These are phyloP conservation scores for Siniperca knerii DNA, from an alignment of 2,113 vertebrate species.

Conservation along the genomic window DNA sequence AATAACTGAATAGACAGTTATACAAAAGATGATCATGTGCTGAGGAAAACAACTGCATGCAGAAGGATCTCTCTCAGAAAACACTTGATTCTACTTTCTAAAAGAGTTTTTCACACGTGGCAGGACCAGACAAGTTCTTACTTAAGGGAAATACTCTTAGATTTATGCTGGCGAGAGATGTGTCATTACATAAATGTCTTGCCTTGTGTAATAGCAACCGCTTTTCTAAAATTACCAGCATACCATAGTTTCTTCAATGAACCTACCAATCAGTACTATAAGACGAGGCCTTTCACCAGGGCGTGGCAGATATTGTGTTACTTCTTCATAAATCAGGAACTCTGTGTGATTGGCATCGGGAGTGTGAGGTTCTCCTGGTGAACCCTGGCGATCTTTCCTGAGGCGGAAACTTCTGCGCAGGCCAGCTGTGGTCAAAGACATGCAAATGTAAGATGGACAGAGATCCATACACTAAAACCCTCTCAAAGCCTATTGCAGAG, in stretches of 20 bases:
- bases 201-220: neutral
- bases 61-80: neutral
- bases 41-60: neutral
- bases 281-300: slow-evolving; percentile 89
- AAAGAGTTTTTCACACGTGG: neutral
- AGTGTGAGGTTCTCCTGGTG: slow-evolving; percentile 78
- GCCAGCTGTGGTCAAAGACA: slow-evolving; percentile 84
- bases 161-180: neutral
- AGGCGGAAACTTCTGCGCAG: slow-evolving; percentile 91
- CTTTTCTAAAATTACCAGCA: neutral
- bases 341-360: slow-evolving; percentile 76
- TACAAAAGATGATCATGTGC: neutral
- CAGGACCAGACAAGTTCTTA: neutral
- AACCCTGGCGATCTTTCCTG: slow-evolving; percentile 86
- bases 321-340: slow-evolving; percentile 93
- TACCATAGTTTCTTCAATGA: neutral
- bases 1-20: neutral
- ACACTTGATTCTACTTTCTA: neutral
- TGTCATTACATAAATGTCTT: neutral
- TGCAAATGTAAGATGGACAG: neutral
- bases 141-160: neutral
- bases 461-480: neutral
- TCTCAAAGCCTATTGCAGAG: neutral
- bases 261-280: slow-evolving; percentile 92
- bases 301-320: slow-evolving; percentile 88